Base-by-base conservation (phyloP, 2,888 invertebrate species). In the Torymus tubicola region DNA sequence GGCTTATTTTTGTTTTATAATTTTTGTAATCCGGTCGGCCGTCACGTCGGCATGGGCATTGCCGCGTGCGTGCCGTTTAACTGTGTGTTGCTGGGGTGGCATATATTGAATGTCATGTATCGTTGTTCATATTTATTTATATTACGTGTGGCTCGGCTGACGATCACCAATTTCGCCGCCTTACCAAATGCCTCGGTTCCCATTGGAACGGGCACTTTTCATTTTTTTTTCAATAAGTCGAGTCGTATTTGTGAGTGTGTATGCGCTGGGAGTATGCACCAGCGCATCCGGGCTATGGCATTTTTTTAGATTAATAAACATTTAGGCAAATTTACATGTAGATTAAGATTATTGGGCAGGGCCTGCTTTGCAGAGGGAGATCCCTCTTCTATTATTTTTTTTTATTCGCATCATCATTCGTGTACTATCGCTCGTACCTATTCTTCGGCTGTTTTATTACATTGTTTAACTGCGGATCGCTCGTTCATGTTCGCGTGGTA, bases 231-330 rank as follows among this genome's bases (percentile, higher is more conserved):
- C 42, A 42, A 86, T 89, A 86, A 89, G 88, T 87, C 90, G 90
- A 91, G 90, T 91, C 90, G 89, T 91, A 90, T 90, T 91, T 91
- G 90, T 90, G 88, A 91, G 85, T 90, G 90, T 91, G 89, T 91
- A 90, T 91, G 90, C 90, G 88, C 90, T 91, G 90, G 90, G 90
- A 91, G 90, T 91, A 90, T 91, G 87, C 90, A 91, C 90, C 90
- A 91, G 90, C 89, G 90, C 90, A 91, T 91, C 90, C 90, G 90
- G 90, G 90, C 90, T 91, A 91, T 91, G 90, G 90, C 90, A 90
- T 89, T 90, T 90, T 87, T 90, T 90, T 90, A 89, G 88, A 89
- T 90, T 88, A 89, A 57, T 90, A 90, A 91, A 91, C 90, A 91
- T 91, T 91, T 90, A 90, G 90, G 90, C 78, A 81, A 90, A 90